Conservation (phyloP, 2,888 invertebrate species). For the Agrochola circellaris region DNA sequence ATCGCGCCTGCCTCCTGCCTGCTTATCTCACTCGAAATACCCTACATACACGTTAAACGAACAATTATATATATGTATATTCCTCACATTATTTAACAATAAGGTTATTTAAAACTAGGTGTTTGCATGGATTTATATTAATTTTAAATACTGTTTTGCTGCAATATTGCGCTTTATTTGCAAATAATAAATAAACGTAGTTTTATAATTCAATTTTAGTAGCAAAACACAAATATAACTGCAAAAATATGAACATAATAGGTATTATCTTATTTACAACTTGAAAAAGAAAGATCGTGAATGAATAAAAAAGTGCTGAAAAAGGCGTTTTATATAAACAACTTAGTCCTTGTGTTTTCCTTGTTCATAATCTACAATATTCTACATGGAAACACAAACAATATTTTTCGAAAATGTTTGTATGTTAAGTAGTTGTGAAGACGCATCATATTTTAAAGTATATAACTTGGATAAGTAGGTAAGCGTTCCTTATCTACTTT, state of each 20-base stretch:
- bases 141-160: neutral
- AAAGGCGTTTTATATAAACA: neutral
- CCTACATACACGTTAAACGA: slow-evolving; percentile 73
- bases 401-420: neutral
- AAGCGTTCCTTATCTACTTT: neutral
- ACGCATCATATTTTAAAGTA: neutral
- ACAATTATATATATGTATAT: slow-evolving; percentile 38
- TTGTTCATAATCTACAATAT: slow-evolving; percentile 14
- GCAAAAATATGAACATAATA: neutral
- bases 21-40: slow-evolving; percentile 87
- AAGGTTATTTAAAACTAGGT: slow-evolving; percentile 31
- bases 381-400: neutral
- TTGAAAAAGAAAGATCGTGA: slow-evolving; percentile 17
- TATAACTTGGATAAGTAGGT: neutral
- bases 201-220: neutral
- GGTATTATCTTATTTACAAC: neutral
- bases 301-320: slow-evolving; percentile 13
- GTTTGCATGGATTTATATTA: neutral
- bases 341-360: slow-evolving; percentile 2
- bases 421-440: neutral
- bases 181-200: neutral
- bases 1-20: slow-evolving; percentile 84
- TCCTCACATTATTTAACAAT: slow-evolving; percentile 40
- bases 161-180: neutral
- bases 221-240: slow-evolving; percentile 4